A percentile compares a stretch with the other conserved stretches of the same genome.
These are phyloP conservation scores for Centruroides vittatus DNA, from an alignment of 1,140 invertebrate genomes.

Conservation along the genomic window DNA sequence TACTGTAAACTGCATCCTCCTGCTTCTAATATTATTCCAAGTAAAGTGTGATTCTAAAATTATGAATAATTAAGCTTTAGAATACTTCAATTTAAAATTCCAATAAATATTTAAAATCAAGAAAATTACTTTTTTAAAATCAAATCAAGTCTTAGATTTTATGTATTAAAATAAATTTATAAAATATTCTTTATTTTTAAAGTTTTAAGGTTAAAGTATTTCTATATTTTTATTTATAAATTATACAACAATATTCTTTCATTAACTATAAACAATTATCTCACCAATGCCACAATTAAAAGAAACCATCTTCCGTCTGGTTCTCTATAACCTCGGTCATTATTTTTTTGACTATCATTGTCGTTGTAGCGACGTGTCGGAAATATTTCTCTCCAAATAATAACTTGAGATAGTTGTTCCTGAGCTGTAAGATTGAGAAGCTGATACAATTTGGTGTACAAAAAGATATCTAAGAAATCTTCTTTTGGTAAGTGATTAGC, in stretches of 20 bases:
- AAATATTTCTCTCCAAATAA: slow-evolving; percentile 30
- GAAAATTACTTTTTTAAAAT: too few species aligned
- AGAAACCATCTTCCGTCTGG: slow-evolving; percentile 25
- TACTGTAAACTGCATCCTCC: slow-evolving; percentile 24
- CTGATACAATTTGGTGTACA: slow-evolving; percentile 26
- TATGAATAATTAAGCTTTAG: slow-evolving; percentile 1
- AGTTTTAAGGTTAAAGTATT: too few species aligned
- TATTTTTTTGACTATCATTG: slow-evolving; percentile 14
- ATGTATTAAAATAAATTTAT: too few species aligned
- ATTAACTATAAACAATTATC: slow-evolving; percentile 2
- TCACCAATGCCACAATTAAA: slow-evolving; percentile 31
- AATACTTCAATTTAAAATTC: not conserved
- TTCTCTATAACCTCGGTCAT: slow-evolving; percentile 22
- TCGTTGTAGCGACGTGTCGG: slow-evolving; percentile 19
- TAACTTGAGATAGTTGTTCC: slow-evolving; percentile 25
- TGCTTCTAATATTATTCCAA: slow-evolving; percentile 26
- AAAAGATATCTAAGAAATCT: slow-evolving; percentile 25
- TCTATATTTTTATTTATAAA: too few species aligned
- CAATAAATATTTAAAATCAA: too few species aligned
- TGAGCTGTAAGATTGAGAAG: slow-evolving; percentile 24
- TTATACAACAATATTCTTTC: not conserved
- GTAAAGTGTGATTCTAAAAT: slow-evolving; percentile 26
- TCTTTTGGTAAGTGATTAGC: slow-evolving; percentile 26
- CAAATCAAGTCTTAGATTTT: too few species aligned
- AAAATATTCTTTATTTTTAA: too few species aligned